Base-by-base conservation (phyloP, 64 coral and sea anemone genomes). In the Montipora efflorescens region DNA sequence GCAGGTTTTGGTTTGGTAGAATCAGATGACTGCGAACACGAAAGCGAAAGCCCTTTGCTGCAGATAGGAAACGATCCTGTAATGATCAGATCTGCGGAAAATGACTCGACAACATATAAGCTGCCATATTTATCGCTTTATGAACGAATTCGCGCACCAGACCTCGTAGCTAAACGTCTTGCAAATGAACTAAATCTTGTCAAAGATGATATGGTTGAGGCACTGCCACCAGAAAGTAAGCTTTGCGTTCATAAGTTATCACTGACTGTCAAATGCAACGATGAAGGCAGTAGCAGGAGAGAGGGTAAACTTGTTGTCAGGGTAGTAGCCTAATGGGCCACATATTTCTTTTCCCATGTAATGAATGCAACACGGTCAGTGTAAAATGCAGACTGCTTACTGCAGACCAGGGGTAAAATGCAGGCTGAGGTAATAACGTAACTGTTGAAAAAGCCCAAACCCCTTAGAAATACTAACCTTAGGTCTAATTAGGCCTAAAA, bases 201-300 rank as follows among this genome's bases (percentile, higher is more conserved):
- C 12, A 79, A 92, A 48, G 67, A 84, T 44, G 90, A 92, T 50
- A 62, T 92, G 28, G 55, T 92, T 58, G 80, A 76, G 61, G 64
- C 52, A 47, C 76, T 92, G 49, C 90, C 90, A 19, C 90, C 90
- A 71, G 90, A 92, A 83, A 75, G 90, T 92, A 23, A 84, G 90
- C 82, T 48, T 16, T 19, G 51, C 5, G n/a, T 13, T 5, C 64
- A 36, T 36, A 36, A 36, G 36, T 36, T 36, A 36, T 36, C 36
- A 36, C 36, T 36, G 36, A 36, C 36, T 36, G 36, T 36, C 36
- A 36, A 36, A 36, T 36, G 36, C 36, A 36, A 36, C 36, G 36
- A 36, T 36, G 36, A 36, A 36, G 36, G 36, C 36, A 36, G 36
- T 36, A 36, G 1, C 1, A 36, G 36, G 36, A 36, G 36, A 36